These are phyloP conservation scores for Euura lappo DNA, from an alignment of 1,140 invertebrate species.

Conservation along the genomic window DNA sequence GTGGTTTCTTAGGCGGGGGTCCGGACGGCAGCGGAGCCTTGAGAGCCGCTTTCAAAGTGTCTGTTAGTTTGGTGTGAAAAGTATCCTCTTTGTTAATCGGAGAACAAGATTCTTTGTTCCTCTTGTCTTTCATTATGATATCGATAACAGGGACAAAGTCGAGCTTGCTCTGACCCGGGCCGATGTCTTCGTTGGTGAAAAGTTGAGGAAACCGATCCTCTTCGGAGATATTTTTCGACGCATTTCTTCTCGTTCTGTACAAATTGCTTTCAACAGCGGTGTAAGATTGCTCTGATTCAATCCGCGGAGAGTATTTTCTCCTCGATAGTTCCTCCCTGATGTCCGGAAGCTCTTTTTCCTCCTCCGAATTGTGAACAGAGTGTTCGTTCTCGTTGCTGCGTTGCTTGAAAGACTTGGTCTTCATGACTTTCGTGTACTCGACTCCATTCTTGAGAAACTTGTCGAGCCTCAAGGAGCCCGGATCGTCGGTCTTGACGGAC, in stretches of 20 bases:
- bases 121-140: slow-evolving; percentile 40
- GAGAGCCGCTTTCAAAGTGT: slow-evolving; percentile 67
- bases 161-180: slow-evolving; percentile 22
- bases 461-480: slow-evolving; percentile 10
- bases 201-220: slow-evolving; percentile 31
- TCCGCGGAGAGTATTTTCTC: slow-evolving; percentile 20
- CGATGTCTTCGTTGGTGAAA: slow-evolving; percentile 37
- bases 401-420: slow-evolving; percentile 44
- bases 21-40: slow-evolving; percentile 69
- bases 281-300: neutral
- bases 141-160: slow-evolving; percentile 25
- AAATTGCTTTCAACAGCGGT: neutral
- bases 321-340: slow-evolving; percentile 29
- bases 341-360: slow-evolving; percentile 38
- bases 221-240: slow-evolving; percentile 20
- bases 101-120: slow-evolving; percentile 22
- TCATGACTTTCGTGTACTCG: slow-evolving; percentile 60
- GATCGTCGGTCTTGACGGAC: neutral
- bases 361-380: slow-evolving; percentile 54
- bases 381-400: slow-evolving; percentile 46
- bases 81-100: slow-evolving; percentile 26
- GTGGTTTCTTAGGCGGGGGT: slow-evolving; percentile 75
- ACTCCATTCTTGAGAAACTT: slow-evolving; percentile 30
- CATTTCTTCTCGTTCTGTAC: slow-evolving; percentile 1
- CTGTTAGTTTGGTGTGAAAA: slow-evolving; percentile 56